Conservation (phyloP, 2,113 vertebrate species). For the rat (Rattus norvegicus) region GRCr8 NC_086020.1:119145001-119145500, state of each 20-base stretch:
- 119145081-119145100: not conserved
- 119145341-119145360: constrained; percentile 3
- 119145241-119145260: not conserved
- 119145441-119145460: not conserved
- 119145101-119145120: not conserved
- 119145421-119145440: not conserved
- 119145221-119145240: not conserved
- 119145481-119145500: not conserved
- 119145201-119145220: not conserved
- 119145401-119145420: not conserved
- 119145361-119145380: not conserved
- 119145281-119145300: not conserved
- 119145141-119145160: not conserved
- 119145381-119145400: constrained; percentile 20
- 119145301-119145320: not conserved
- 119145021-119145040: not conserved
- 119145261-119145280: not conserved
- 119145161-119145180: not conserved
- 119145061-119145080: not conserved
- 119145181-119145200: not conserved
- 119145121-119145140: not conserved
- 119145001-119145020: not conserved
- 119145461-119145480: constrained; percentile 35
- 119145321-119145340: not conserved
- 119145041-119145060: not conserved